Evolutionary conservation across 30 jellyfish, hydroid and myxozoan species (phyloP), one percentile per base, ranked within the genome.

Genomic region (Rhopilema esculentum): DNA sequence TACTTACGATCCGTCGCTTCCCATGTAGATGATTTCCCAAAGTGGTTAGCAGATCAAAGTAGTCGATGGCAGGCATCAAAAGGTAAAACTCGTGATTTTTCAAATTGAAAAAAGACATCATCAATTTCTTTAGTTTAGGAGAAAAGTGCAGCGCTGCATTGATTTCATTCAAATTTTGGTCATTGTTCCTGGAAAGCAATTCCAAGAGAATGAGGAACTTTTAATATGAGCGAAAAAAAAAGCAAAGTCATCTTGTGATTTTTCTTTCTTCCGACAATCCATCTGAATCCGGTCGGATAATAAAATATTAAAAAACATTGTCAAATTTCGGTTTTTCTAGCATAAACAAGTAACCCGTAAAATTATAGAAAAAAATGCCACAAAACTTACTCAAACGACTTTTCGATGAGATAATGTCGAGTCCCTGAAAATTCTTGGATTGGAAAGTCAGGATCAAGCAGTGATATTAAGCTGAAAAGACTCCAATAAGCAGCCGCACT

Each of bases 91-190:
- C 80, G 27, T 26, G 12, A 52, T 79, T 79, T n/a, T 31, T 31
- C 23, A 71, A 26, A 27, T 74, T 77, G 66, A 69, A 76, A 72
- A 31, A 25, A 18, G 65, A 8, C 22, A 52, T 19, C 48, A 77
- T 26, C 22, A 62, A 9, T 15, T 7, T 66, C 70, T 77, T 25
- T 75, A 77, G 49, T 4, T 57, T 25, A 16, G 88, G 88, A 1
- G 88, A 65, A 32, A 49, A 77, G 50, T 51, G 57, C 77, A 77
- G 21, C n/a, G 88, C 88, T 4, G 88, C 66, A 4, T 77, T 75
- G 18, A 77, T 61, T 28, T 77, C 88, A 1, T 8, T 24, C 30
- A 77, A 27, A 20, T 52, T 49, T 16, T 1, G 6, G 17, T 57
- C 88, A 1, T 77, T 77, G 31, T 19, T 63, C 29, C 77, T 77